Base-by-base conservation (phyloP, 2,888 invertebrate species). In the Trachelus tabidus region DNA sequence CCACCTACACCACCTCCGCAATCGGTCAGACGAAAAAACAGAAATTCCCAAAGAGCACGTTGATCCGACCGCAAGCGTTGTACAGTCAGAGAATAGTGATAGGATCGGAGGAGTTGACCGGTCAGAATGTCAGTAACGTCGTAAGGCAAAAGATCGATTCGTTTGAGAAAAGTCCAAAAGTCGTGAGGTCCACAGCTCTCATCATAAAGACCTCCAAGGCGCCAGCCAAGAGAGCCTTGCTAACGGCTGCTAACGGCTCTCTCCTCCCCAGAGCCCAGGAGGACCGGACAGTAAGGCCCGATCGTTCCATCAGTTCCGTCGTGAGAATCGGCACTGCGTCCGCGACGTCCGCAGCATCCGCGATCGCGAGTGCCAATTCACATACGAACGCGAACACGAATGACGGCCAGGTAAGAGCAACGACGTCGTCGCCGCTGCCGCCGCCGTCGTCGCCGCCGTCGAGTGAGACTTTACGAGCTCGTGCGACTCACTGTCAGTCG, bases 81-180 rank as follows among this genome's bases (percentile, higher is more conserved):
- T 89, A 87, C 89, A 91, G 89, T 90, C 90, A 90, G 84, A 91
- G 86, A 88, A 91, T 91, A 90, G 89, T 91, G 81, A 91, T 91
- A 89, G 89, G 88, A 85, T 88, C 90, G 77, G 90, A 91, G 76
- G 91, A 91, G 80, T 86, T 91, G 81, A 83, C 82, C 77, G 90
- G 89, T 71, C 86, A 86, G 83, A 89, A 90, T 83, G 90, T 91
- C 84, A 88, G 89, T 84, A 88, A 87, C 82, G 86, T 91, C 80
- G 90, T 91, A 77, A 87, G 88, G 77, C 89, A 88, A 77, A 90
- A 89, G 82, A 91, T 91, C 75, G 86, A 89, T 82, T 85, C 87
- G 81, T 86, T 91, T 78, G 89, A 90, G 79, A 90, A 91, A 83
- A 91, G 90, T 77, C 90, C 91, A 74, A 89, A 86, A 83, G 88